These are phyloP conservation scores for Hemistola chrysoprasaria DNA, from an alignment of 2,888 invertebrate species.

Conservation along the genomic window DNA sequence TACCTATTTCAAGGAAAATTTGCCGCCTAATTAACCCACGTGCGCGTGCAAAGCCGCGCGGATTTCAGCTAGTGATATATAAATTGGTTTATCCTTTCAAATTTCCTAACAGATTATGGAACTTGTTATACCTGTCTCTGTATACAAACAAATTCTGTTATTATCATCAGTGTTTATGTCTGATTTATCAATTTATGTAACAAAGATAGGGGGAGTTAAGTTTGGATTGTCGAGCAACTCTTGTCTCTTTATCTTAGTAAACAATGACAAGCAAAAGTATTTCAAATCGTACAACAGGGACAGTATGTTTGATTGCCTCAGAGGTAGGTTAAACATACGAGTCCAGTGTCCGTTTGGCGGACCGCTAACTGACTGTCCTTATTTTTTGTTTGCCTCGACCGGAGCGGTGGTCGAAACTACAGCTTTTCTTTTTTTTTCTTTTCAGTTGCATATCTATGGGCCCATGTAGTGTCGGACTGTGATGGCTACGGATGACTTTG, in stretches of 20 bases:
- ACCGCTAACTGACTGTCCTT: too few species aligned
- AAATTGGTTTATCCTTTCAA: too few species aligned
- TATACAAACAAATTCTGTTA: background rate
- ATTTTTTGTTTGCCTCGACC: slow-evolving; percentile 33
- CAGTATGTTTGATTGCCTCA: too few species aligned
- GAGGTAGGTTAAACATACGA: too few species aligned
- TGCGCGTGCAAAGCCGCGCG: too few species aligned
- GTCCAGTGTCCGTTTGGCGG: too few species aligned
- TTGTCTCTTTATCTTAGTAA: slow-evolving; percentile 2
- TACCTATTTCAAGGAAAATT: too few species aligned
- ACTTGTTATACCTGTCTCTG: too few species aligned
- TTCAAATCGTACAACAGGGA: background rate
- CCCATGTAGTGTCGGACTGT: slow-evolving; percentile 60
- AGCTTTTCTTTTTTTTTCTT: slow-evolving; percentile 76
- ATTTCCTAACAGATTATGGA: too few species aligned
- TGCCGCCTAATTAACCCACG: too few species aligned
- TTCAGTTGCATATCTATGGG: slow-evolving; percentile 73
- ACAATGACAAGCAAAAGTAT: slow-evolving; percentile 1
- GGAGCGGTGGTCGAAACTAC: slow-evolving; percentile 47
- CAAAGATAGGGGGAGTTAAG: background rate
- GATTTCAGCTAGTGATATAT: too few species aligned
- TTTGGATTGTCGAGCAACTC: background rate
- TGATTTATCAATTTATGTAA: background rate
- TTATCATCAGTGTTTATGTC: too few species aligned
- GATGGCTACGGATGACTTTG: slow-evolving; percentile 73